phyloP scores from a whole-genome alignment of 2,113 vertebrate genomes.

The Scomber colias region DNA sequence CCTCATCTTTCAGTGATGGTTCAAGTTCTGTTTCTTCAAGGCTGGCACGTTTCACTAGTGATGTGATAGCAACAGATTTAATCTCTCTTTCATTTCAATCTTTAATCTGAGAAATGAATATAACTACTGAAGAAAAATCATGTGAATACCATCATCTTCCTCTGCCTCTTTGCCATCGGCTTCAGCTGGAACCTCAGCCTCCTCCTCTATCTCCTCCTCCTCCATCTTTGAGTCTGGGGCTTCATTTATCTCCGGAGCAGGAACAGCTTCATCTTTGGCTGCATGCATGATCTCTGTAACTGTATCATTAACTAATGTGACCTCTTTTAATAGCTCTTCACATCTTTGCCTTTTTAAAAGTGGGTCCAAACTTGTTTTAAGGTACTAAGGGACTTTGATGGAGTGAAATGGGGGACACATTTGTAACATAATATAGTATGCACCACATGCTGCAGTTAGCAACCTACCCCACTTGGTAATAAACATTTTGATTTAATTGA shows the following conservation, averaged over 20 bases:
- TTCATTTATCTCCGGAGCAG: conserved; percentile 44
- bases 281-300: conserved; percentile 79
- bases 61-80: conserved; percentile 67
- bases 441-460: conserved; percentile 39
- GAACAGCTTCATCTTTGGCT: conserved; percentile 64
- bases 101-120: conserved; percentile 29
- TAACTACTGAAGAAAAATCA: conserved; percentile 7
- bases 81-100: conserved; percentile 16
- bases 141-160: conserved; percentile 68
- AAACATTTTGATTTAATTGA: too few relatives aligned
- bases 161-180: conserved; percentile 36
- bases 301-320: conserved; percentile 70
- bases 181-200: conserved; percentile 33
- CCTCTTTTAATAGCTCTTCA: conserved; percentile 36
- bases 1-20: conserved; percentile 29
- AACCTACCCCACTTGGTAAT: background rate
- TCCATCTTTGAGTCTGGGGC: conserved; percentile 14
- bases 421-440: conserved; percentile 21
- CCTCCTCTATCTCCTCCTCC: conserved; percentile 35
- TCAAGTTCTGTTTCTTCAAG: conserved; percentile 52
- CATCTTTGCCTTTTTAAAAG: conserved; percentile 14
- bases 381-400: conserved; percentile 37
- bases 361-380: conserved; percentile 20
- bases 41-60: conserved; percentile 54
- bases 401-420: conserved; percentile 44